Percentiles rank a stretch among this genome's conserved stretches.
Evolutionary conservation across 2,797 vertebrate genomes (phyloP).

Genomic region (Enteromius afrohamiltoni): DNA sequence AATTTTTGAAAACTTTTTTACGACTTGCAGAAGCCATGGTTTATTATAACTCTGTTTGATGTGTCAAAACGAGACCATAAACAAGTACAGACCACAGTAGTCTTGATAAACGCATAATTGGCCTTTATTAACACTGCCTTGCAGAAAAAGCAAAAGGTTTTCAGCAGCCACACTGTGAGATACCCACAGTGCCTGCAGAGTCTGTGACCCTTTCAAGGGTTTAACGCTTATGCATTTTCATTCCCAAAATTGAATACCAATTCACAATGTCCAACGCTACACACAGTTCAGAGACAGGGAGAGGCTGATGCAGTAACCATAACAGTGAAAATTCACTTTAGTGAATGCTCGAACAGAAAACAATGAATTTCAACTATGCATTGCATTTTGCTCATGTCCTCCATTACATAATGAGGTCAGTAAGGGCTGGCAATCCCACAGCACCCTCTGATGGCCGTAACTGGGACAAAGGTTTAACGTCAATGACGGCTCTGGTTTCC

Average conservation of each 20-base stretch:
- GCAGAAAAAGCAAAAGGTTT: slow-evolving; percentile 38
- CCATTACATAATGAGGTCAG: slow-evolving; percentile 15
- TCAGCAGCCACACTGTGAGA: slow-evolving; percentile 59
- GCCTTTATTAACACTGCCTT: slow-evolving; percentile 60
- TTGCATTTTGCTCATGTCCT: slow-evolving; percentile 7
- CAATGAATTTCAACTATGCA: slow-evolving; percentile 23
- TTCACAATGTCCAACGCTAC: slow-evolving; percentile 34
- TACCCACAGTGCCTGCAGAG: slow-evolving; percentile 57
- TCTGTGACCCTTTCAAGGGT: slow-evolving; percentile 3
- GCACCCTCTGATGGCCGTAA: slow-evolving; percentile 66
- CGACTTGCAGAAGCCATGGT: background rate
- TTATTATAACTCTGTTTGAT: background rate
- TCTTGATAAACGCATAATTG: slow-evolving; percentile 43
- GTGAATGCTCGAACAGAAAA: slow-evolving; percentile 20
- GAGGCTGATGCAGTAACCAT: slow-evolving; percentile 23
- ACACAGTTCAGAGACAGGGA: slow-evolving; percentile 29
- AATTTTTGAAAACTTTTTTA: background rate
- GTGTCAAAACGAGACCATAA: background rate
- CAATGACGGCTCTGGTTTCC: slow-evolving; percentile 7
- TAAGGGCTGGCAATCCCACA: slow-evolving; percentile 16
- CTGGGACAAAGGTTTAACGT: slow-evolving; percentile 39
- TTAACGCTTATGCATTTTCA: slow-evolving; percentile 14
- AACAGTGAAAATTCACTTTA: slow-evolving; percentile 23
- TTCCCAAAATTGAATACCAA: slow-evolving; percentile 44
- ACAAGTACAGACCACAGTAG: background rate